Evolutionary conservation across 1,140 invertebrate genomes (phyloP).

Genomic region (Atta texana): DNA sequence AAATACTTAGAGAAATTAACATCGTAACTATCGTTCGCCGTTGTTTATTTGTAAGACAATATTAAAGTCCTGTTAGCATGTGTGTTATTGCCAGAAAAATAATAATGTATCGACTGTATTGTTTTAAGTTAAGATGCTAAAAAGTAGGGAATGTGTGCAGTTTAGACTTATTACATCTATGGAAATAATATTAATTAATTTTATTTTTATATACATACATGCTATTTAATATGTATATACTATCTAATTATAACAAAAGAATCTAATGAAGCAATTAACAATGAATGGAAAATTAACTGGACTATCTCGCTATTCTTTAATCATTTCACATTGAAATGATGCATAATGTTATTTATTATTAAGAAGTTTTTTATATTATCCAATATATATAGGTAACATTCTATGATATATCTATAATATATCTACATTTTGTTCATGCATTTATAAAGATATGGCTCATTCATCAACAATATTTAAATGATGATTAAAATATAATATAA

Average conservation of each 20-base stretch:
- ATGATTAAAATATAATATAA: not conserved
- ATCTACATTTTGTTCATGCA: not conserved
- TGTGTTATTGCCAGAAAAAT: slow-evolving; percentile 1
- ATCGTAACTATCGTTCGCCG: slow-evolving; percentile 36
- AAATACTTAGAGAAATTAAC: slow-evolving; percentile 62
- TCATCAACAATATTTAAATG: not conserved
- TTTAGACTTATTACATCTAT: no score
- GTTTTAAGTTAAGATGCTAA: no score
- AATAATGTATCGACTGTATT: not conserved
- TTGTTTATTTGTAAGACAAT: slow-evolving; percentile 61
- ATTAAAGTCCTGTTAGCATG: slow-evolving; percentile 37
- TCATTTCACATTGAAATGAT: not conserved
- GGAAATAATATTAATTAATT: not conserved
- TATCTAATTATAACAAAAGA: not conserved
- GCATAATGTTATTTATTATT: not conserved
- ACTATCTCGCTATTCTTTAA: not conserved
- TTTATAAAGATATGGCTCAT: not conserved
- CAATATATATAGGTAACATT: not conserved
- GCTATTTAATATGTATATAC: no score
- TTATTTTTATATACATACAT: not conserved
- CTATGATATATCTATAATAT: not conserved
- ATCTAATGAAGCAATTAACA: not conserved
- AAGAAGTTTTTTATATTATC: not conserved
- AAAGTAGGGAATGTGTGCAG: no score
- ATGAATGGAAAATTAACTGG: not conserved